Percentiles rank a stretch among this genome's conserved stretches.
These are phyloP conservation scores for Drosophila ananassae DNA, from an alignment of 1,140 invertebrate genomes.

Conservation along the genomic window DNA sequence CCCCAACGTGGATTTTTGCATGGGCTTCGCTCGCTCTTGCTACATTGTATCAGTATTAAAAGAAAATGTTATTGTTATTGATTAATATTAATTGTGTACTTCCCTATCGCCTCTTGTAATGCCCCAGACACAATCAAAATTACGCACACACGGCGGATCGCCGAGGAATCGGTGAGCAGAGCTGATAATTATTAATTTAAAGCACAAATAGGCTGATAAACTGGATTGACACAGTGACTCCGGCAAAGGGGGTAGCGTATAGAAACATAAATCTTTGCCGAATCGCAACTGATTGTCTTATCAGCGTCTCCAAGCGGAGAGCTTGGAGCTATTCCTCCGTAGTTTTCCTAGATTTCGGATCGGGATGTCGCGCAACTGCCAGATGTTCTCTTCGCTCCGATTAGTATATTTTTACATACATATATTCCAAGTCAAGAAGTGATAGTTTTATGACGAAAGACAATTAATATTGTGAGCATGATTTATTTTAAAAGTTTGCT, in stretches of 20 bases:
- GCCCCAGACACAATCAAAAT: background rate
- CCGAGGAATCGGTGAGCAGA: background rate
- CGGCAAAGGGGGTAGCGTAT: conserved; percentile 2
- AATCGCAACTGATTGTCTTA: conserved; percentile 22
- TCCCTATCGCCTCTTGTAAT: conserved; percentile 9
- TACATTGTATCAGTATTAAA: conserved; percentile 12
- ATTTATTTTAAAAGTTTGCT: too few species aligned
- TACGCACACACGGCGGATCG: conserved; percentile 1
- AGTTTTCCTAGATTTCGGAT: background rate
- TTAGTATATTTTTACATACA: too few species aligned
- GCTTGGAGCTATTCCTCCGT: background rate
- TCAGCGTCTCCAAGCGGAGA: conserved; percentile 1
- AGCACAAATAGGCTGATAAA: conserved; percentile 69
- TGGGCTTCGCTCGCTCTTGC: conserved; percentile 19
- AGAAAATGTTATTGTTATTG: conserved; percentile 24
- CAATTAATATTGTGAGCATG: too few species aligned
- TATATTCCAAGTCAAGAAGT: too few species aligned
- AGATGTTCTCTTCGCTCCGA: conserved; percentile 17
- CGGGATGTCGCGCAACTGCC: background rate
- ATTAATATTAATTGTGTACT: conserved; percentile 31
- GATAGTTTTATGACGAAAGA: too few species aligned
- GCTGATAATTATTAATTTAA: conserved; percentile 65
- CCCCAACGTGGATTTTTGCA: conserved; percentile 5
- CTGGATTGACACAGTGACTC: conserved; percentile 67
- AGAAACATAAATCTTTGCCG: conserved; percentile 8